Evolutionary conservation across 1,140 invertebrate genomes (phyloP).

Genomic region (Magallana ariakensis): DNA sequence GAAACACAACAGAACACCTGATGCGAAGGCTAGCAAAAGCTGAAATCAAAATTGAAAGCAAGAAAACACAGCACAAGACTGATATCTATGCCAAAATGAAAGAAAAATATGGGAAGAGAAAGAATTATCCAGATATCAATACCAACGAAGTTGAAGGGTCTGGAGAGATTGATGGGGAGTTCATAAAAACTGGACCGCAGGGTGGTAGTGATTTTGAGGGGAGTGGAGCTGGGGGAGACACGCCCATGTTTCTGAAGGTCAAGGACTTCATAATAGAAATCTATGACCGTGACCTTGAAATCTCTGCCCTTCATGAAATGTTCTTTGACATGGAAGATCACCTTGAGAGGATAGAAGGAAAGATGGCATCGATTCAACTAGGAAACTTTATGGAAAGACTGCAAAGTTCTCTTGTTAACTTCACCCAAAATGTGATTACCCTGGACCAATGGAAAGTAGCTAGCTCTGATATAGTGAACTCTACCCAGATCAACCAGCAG

Average conservation of each 20-base stretch:
- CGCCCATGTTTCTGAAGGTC: slow-evolving; percentile 44
- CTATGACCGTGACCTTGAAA: slow-evolving; percentile 54
- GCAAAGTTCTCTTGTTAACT: slow-evolving; percentile 67
- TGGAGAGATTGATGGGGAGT: slow-evolving; percentile 54
- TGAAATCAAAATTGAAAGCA: slow-evolving; percentile 14
- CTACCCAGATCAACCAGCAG: slow-evolving; percentile 65
- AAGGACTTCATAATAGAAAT: slow-evolving; percentile 55
- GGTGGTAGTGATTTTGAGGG: slow-evolving; percentile 10
- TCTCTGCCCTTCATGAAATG: slow-evolving; percentile 53
- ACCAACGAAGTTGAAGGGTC: slow-evolving; percentile 54
- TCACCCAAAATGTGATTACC: slow-evolving; percentile 71
- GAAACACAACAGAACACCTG: background rate
- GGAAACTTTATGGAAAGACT: slow-evolving; percentile 69
- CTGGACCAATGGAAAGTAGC: slow-evolving; percentile 70
- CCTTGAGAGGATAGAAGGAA: slow-evolving; percentile 52
- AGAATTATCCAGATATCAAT: background rate
- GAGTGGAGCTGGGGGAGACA: slow-evolving; percentile 35
- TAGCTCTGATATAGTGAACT: slow-evolving; percentile 63
- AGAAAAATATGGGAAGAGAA: slow-evolving; percentile 27
- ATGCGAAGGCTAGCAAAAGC: background rate
- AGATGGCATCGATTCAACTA: slow-evolving; percentile 63
- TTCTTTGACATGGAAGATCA: slow-evolving; percentile 55
- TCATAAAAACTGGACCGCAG: background rate
- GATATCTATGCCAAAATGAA: slow-evolving; percentile 19
- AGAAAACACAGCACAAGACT: too few species aligned